Evolutionary conservation across 2,113 vertebrate species (phyloP), one percentile per base, ranked within the genome.

Genomic region (Damaliscus lunatus): DNA sequence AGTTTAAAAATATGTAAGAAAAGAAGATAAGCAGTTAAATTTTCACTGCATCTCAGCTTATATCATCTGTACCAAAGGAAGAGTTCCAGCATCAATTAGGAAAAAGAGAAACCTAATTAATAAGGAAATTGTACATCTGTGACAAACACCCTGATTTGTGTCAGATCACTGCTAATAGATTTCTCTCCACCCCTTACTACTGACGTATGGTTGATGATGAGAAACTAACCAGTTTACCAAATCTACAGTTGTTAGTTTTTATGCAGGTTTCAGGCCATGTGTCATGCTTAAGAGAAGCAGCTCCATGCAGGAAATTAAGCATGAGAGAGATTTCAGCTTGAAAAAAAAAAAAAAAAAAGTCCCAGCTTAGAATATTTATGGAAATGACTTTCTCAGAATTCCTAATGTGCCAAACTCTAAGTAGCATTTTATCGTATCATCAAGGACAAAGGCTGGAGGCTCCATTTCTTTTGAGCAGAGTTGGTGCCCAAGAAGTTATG

Each of bases 91-190:
- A 48, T 82, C 31, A 27, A 36, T 67, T 78, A 46, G n/a, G 46
- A 91, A 48, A 91, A 91, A 97, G 59, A 95, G 62, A 94, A 93
- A 67, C 25, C 7, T 50, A 89, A 91, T 19, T n/a, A 60, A 31
- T 14, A 64, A 74, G 89, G 46, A 89, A 80, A 84, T n/a, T 83
- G 52, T 87, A 19, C 16, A 6, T 64, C 36, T 50, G 25, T 48
- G 71, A 93, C 59, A 16, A 50, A 36, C 84, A 25, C 57, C 21
- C 7, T 3, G 33, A 16, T 19, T 52, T 36, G 19, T 86, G 29
- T 57, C 91, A 53, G 53, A 91, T 53, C 64, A 52, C n/a, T 52
- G n/a, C 48, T 16, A 82, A 93, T 48, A 67, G 71, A 43, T 11
- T 74, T 31, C 33, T 91, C 87, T 91, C 60, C 62, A 46, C 0